These are phyloP conservation scores for Rissa tridactyla DNA, from an alignment of 2,113 vertebrate genomes.

Conservation along the genomic window DNA sequence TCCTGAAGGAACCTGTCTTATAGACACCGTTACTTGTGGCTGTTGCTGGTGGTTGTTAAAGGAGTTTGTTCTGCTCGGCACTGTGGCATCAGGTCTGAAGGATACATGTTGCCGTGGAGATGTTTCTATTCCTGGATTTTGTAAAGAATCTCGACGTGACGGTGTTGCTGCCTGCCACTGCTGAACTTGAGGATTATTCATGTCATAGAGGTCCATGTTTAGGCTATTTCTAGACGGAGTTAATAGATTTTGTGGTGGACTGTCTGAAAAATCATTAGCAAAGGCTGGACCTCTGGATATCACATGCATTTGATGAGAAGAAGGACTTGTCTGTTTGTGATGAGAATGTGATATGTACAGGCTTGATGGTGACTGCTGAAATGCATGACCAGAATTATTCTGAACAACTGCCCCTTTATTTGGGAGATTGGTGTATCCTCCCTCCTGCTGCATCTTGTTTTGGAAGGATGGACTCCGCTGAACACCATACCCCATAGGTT, in stretches of 20 bases:
- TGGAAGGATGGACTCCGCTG: slow-evolving; percentile 95
- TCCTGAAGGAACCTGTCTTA: slow-evolving; percentile 77
- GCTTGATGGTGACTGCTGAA: slow-evolving; percentile 69
- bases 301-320: slow-evolving; percentile 88
- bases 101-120: slow-evolving; percentile 79
- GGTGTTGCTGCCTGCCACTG: slow-evolving; percentile 80
- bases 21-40: slow-evolving; percentile 71
- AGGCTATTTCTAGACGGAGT: slow-evolving; percentile 89
- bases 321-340: slow-evolving; percentile 87
- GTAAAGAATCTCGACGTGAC: slow-evolving; percentile 80
- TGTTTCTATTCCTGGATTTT: slow-evolving; percentile 78
- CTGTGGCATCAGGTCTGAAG: slow-evolving; percentile 84
- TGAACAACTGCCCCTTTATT: slow-evolving; percentile 83
- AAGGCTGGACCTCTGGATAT: slow-evolving; percentile 83
- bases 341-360: slow-evolving; percentile 86
- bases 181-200: slow-evolving; percentile 68
- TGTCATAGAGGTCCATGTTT: slow-evolving; percentile 90
- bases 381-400: slow-evolving; percentile 77
- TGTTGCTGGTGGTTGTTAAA: slow-evolving; percentile 90
- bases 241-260: slow-evolving; percentile 81
- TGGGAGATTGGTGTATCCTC: slow-evolving; percentile 82
- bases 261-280: slow-evolving; percentile 84
- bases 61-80: slow-evolving; percentile 91
- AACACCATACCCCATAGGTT: slow-evolving; percentile 85
- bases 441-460: slow-evolving; percentile 87